phyloP scores from a whole-genome alignment of 1,140 invertebrate species.

The Platorchestia sp. region DNA sequence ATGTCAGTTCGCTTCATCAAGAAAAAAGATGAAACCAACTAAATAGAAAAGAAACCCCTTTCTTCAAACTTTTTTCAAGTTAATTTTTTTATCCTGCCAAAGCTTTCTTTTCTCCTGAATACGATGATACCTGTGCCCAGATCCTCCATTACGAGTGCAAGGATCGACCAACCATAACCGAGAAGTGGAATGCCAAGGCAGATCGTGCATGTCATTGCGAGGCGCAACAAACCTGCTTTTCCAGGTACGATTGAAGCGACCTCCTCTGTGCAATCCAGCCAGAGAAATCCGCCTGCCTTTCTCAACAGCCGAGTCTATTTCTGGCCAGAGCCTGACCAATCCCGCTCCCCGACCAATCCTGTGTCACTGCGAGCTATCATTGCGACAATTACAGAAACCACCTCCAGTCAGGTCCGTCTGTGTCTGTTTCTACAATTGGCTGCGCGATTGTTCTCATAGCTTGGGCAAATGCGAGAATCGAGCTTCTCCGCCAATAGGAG shows the following conservation, averaged over 20 bases:
- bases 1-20: no score
- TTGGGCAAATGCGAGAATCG: constrained; percentile 30
- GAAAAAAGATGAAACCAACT: no score
- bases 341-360: neutral
- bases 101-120: neutral
- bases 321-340: neutral
- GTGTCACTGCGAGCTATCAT: constrained; percentile 40
- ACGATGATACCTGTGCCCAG: neutral
- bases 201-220: constrained; percentile 11
- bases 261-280: neutral
- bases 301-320: neutral
- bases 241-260: neutral
- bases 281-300: neutral
- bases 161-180: neutral
- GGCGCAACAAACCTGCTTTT: neutral
- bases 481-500: neutral
- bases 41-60: neutral
- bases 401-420: neutral
- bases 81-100: neutral
- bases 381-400: constrained; percentile 38
- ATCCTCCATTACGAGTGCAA: neutral
- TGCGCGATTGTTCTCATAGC: constrained; percentile 29
- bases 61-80: neutral
- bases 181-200: neutral
- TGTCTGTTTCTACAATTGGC: constrained; percentile 55